These are phyloP conservation scores for Girardinus metallicus DNA, from an alignment of 2,797 vertebrate species.

Conservation along the genomic window DNA sequence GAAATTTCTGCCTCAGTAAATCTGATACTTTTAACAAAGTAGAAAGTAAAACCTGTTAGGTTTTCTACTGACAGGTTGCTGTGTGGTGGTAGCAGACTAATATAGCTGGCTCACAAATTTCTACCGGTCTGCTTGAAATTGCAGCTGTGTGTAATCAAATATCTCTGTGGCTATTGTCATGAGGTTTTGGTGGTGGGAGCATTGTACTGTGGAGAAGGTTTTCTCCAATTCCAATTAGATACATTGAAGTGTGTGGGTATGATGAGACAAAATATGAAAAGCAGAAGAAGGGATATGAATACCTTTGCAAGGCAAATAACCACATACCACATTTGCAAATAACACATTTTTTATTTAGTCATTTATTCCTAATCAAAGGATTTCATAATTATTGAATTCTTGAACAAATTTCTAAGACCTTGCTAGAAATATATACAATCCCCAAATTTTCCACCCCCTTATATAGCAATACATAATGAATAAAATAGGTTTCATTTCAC, in stretches of 20 bases:
- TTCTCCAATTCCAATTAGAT: background rate
- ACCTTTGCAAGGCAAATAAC: background rate
- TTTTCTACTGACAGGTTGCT: too few relatives aligned
- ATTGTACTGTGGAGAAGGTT: background rate
- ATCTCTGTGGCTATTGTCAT: too few relatives aligned
- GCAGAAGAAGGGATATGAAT: background rate
- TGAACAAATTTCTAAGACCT: background rate
- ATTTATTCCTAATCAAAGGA: background rate
- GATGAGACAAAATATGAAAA: background rate
- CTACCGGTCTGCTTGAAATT: too few relatives aligned
- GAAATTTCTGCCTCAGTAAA: too few relatives aligned
- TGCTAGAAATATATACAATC: background rate
- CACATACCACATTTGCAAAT: background rate
- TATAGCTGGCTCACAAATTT: too few relatives aligned
- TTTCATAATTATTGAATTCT: background rate
- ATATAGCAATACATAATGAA: slow-evolving; percentile 44
- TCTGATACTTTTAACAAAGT: too few relatives aligned
- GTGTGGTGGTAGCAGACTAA: too few relatives aligned
- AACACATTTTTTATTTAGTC: background rate
- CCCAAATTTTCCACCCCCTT: slow-evolving; percentile 10
- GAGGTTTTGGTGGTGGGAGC: background rate
- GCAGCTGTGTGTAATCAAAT: too few relatives aligned
- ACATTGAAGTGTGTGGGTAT: background rate
- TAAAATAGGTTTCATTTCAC: slow-evolving; percentile 36
- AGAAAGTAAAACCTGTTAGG: too few relatives aligned